These are phyloP conservation scores for Tenthredo mesomela DNA, from an alignment of 2,888 invertebrate genomes.

Conservation along the genomic window DNA sequence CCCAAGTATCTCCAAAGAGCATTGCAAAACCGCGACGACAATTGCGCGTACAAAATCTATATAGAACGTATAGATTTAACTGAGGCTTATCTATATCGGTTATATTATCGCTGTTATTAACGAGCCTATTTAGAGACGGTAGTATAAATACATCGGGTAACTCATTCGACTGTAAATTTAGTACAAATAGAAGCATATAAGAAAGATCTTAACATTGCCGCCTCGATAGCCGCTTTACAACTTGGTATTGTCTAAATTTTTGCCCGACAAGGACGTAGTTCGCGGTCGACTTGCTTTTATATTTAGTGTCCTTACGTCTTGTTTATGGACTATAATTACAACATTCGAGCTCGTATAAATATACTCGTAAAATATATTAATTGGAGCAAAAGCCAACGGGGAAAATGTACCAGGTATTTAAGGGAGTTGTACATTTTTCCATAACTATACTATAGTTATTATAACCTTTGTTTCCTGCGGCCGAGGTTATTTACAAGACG, in stretches of 20 bases:
- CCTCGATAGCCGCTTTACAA: neutral
- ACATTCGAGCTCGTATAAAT: neutral
- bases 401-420: neutral
- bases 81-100: neutral
- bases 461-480: slow-evolving; percentile 6
- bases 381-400: slow-evolving; percentile 32
- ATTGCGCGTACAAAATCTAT: neutral
- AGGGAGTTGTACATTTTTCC: neutral
- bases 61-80: neutral
- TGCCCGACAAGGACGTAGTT: slow-evolving; percentile 10
- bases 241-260: slow-evolving; percentile 19
- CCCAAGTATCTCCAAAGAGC: neutral
- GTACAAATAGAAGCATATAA: neutral
- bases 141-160: neutral
- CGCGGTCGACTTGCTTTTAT: slow-evolving; percentile 9
- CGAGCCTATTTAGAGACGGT: neutral
- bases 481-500: neutral
- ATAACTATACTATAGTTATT: neutral
- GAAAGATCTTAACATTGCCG: neutral
- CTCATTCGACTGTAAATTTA: slow-evolving; percentile 9
- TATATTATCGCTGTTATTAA: neutral
- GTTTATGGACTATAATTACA: slow-evolving; percentile 44
- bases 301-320: slow-evolving; percentile 18
- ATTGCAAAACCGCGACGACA: slow-evolving; percentile 19
- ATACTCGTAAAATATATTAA: slow-evolving; percentile 42